phyloP scores from a whole-genome alignment of 2,797 vertebrate genomes.

The Megalops cyprinoides region DNA sequence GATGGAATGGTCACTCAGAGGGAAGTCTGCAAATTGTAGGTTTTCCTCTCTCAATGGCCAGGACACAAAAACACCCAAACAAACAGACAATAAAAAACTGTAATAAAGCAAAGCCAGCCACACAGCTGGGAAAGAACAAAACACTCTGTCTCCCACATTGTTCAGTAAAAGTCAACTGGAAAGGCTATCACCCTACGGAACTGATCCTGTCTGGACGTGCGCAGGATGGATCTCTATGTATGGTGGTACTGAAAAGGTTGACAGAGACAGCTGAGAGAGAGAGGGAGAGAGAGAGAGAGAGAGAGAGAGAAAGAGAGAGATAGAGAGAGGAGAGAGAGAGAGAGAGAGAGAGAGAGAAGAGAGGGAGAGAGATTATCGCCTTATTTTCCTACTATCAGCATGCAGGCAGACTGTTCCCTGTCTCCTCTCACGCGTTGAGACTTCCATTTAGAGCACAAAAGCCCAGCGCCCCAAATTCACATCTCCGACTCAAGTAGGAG shows the following conservation, averaged over 20 bases:
- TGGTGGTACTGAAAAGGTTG: not conserved
- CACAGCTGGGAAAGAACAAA: not conserved
- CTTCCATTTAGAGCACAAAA: slow-evolving; percentile 17
- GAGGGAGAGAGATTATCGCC: slow-evolving; percentile 17
- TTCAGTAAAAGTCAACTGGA: not conserved
- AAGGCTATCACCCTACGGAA: not conserved
- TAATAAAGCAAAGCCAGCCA: not conserved
- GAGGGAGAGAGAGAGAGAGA: not conserved
- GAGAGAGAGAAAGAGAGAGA: not conserved
- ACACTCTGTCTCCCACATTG: not conserved
- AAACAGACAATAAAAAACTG: not conserved
- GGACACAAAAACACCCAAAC: not conserved
- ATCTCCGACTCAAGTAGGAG: not conserved
- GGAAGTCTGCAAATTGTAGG: not conserved
- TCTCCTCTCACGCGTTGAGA: not conserved
- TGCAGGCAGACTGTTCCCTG: not conserved
- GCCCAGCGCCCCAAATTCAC: not conserved
- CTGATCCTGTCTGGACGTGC: not conserved
- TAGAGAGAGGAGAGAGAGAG: not conserved
- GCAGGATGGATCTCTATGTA: not conserved
- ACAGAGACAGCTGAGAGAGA: not conserved
- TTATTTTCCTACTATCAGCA: slow-evolving; percentile 13
- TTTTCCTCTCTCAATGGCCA: not conserved
- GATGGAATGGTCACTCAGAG: not conserved
- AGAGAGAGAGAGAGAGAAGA: not conserved